Evolutionary conservation across 2,797 vertebrate species (phyloP), one percentile per base, ranked within the genome.

Genomic region (Darevskia nairensis): DNA sequence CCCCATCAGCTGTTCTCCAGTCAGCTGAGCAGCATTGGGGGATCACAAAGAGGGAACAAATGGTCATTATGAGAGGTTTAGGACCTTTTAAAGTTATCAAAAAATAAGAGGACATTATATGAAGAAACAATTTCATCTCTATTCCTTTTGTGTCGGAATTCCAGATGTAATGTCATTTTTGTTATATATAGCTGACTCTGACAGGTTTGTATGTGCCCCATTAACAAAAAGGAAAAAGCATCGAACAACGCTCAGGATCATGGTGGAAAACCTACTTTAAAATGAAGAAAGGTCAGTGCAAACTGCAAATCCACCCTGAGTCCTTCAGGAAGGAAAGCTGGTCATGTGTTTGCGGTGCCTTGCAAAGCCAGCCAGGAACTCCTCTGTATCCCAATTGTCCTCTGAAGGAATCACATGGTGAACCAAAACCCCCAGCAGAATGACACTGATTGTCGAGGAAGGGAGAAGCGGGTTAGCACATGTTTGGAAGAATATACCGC

Each of bases 401-500:
- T 71, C 27, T 8, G 78, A 84, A 41, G 71, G 8, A 17, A 69
- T 90, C 82, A 76, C 66, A 85, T 81, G 78, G 27, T 61, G 39
- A 11, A 17, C 44, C 21, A 69, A 89, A 68, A 44, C 44, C 50
- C 6, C 27, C 3, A 76, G 35, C 29, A 90, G 59, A 87, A 87
- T 81, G 71, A 72, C 72, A 76, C 10, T 11, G 27, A 32, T 87
- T 76, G 72, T 80, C 61, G 29, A 69, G 72, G 80, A 46, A 82
- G 64, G 68, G 46, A 86, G n/a, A 55, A 27, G 46, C 74, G 25
- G 61, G 10, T 13, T 61, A 80, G 81, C 78, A 27, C 71, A 41
- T 87, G 75, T n/a, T 61, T 39, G 80, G 29, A 72, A 64, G 72
- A 35, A 35, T 39, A 50, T 69, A 4, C 25, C 21, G 1, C 69